Base-by-base conservation (phyloP, 2,888 invertebrate genomes). In the Phortica okadai region DNA sequence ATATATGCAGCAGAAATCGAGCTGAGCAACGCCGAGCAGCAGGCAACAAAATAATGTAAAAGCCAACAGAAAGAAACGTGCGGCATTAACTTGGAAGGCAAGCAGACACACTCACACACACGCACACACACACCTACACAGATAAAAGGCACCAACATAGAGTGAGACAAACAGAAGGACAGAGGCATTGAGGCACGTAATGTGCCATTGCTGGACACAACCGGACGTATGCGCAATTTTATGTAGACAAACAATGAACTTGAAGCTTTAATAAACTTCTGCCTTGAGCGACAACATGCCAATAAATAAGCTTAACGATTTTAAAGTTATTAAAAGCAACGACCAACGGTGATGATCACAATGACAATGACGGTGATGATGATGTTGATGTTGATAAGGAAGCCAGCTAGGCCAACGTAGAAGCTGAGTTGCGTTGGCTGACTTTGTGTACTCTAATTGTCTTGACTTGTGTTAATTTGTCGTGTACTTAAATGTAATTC, bases 401-500 rank as follows among this genome's bases (percentile, higher is more conserved):
- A 16, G 56, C 56, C 16, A 56, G 1, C n/a, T 8, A 6, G 14
- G 16, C 56, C 16, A 56, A 56, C 56, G 14, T 6, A 56, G 7
- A n/a, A 10, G 5, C 16, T 21, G 6, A 7, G n/a, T 21, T 21
- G 16, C 6, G 7, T 59, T 16, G 59, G 16, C 59, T n/a, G n/a
- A 59, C 21, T 62, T 62, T 25, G 33, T 33, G 33, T 5, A 1
- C 1, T 33, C 4, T 62, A 62, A 62, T 62, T 62, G 62, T 25
- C 62, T 62, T 62, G 11, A 62, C 25, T 62, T 16, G 66, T 42
- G 42, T 66, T 66, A 42, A 66, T 66, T 66, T 66, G 66, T 41
- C 16, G 42, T 16, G 33, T 11, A 66, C 66, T 66, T 16, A 66
- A 66, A 41, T 41, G 62, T 0, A 66, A 66, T 41, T 41, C 11